Base-by-base conservation (phyloP, 2,113 vertebrate species). In the Ophiodon elongatus region DNA sequence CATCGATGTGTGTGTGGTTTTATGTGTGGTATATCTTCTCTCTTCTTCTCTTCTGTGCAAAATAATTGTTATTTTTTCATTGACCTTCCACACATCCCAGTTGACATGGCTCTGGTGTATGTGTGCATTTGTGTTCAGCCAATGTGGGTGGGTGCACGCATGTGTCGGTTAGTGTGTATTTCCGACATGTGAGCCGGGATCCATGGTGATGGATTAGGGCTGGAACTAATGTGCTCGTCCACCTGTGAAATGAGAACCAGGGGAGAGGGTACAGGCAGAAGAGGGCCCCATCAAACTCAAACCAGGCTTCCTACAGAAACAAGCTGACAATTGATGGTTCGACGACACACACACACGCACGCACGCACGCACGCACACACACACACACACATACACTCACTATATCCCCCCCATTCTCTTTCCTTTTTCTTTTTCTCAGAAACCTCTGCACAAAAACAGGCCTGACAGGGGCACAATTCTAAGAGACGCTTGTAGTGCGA, bases 191-290 rank as follows among this genome's bases (percentile, higher is more conserved):
- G 80, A 75, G 71, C 69, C 13, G 23, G 88, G 77, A 82, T 85
- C 85, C 76, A 76, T 73, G 68, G 83, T 89, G 91, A 93, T 91
- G 91, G 92, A 93, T 94, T 93, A 92, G 86, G 66, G 79, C 82
- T 91, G 91, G 86, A 93, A 89, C 93, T 94, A 93, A 94, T 92
- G 87, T 90, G 92, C 74, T 90, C 79, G 62, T 88, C 92, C 94
- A 94, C 92, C 93, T 95, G 93, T 95, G 95, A 95, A 95, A 95
- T 94, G 92, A 94, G 92, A 94, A 87, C 68, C 80, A 86, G 73
- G 69, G 75, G 73, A 87, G 84, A 86, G 70, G 80, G 87, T 70
- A 85, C 76, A 72, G 79, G 31, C 25, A 27, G 79, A 76, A 75
- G 60, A 67, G 64, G 81, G 60, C 17, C 64, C 71, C 82, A 79